phyloP scores from a whole-genome alignment of 2,797 vertebrate species.

The Rhabdophis nuchalis region DNA sequence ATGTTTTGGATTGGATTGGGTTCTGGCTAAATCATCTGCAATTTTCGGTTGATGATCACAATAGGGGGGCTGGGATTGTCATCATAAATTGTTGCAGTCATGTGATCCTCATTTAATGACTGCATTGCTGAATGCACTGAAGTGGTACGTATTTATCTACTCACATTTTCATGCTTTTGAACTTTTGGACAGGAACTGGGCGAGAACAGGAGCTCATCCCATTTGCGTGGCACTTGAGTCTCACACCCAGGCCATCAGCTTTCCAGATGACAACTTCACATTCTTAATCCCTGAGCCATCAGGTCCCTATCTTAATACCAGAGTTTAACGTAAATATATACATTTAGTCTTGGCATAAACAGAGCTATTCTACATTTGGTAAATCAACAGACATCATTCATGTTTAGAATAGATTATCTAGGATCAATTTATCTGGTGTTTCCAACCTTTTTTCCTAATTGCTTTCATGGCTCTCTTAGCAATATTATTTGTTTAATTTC shows the following conservation, averaged over 20 bases:
- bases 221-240: background rate
- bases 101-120: background rate
- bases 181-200: background rate
- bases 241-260: background rate
- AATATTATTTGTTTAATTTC: background rate
- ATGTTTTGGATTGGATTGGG: background rate
- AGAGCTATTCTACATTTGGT: background rate
- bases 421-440: background rate
- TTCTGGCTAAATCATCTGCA: background rate
- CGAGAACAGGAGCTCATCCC: background rate
- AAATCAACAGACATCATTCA: background rate
- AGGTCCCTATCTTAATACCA: background rate
- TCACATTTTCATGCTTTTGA: background rate
- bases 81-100: background rate
- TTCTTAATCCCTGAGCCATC: background rate
- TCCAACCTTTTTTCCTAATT: background rate
- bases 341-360: background rate
- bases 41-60: background rate
- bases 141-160: background rate
- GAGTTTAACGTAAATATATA: background rate
- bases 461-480: background rate
- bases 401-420: background rate
- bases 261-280: background rate
- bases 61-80: background rate
- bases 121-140: background rate